Evolutionary conservation across 2,888 invertebrate genomes (phyloP).

Genomic region (Caenorhabditis sp.): DNA sequence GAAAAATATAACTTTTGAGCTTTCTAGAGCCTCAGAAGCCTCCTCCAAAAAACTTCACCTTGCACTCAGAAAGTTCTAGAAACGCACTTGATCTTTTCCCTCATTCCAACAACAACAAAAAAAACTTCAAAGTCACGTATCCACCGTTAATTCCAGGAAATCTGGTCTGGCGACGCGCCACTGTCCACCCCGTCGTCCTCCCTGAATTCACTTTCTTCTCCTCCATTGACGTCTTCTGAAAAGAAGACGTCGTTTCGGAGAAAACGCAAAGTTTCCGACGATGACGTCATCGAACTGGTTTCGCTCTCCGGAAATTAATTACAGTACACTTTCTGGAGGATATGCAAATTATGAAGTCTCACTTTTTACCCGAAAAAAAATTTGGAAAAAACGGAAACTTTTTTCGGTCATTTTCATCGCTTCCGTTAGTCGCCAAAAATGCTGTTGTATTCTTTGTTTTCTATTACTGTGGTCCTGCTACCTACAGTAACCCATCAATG

Average conservation of each 20-base stretch:
- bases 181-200: constrained; percentile 52
- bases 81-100: no score
- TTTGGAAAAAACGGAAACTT: neutral
- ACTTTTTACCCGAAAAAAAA: constrained; percentile 1
- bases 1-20: no score
- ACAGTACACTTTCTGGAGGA: neutral
- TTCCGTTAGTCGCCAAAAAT: neutral
- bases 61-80: no score
- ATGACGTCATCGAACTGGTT: constrained; percentile 60
- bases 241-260: neutral
- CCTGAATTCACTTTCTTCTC: constrained; percentile 20
- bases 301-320: constrained; percentile 34
- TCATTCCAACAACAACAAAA: no score
- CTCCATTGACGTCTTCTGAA: neutral
- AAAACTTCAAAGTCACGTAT: no score
- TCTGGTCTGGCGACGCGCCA: constrained; percentile 66
- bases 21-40: no score
- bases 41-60: no score
- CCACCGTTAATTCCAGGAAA: constrained; percentile 47
- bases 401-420: neutral
- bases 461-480: constrained; percentile 17
- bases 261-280: constrained; percentile 8
- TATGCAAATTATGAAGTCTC: constrained; percentile 16
- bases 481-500: constrained; percentile 42
- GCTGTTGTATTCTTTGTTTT: neutral